Base-by-base conservation (phyloP, 2,888 invertebrate genomes). In the Alsophila aescularia region DNA sequence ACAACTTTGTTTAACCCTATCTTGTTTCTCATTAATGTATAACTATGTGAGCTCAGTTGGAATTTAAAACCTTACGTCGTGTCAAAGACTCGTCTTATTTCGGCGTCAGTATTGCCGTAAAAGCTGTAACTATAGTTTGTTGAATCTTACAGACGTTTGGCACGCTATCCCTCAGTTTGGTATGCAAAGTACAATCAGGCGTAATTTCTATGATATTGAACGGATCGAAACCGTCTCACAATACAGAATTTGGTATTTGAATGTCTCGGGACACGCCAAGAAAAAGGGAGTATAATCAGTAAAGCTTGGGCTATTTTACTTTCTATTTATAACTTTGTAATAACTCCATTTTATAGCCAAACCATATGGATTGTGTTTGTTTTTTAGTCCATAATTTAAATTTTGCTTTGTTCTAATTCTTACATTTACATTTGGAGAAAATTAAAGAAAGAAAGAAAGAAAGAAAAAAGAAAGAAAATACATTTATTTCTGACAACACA, bases 131-230 rank as follows among this genome's bases (percentile, higher is more conserved):
- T 32, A 8, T 47, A 41, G 29, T 41, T 35, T 15, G 21, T 40
- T 40, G 9, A 24, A 27, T 18, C 27, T 44, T 44, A 45, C 45
- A 34, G 52, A 24, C 41, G 2, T 36, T 42, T 16, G 21, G 29
- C 52, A 53, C 52, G 52, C 47, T 21, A 53, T 36, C 16, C 35
- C 47, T 24, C 52, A 36, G 51, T 51, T 51, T 32, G 48, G 48
- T 37, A 42, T 31, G 36, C 27, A 53, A 41, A 41, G 41, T 53
- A 53, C 47, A 53, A 53, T 53, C 47, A 53, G 36, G 35, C 16
- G 52, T 42, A 41, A 53, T 53, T 53, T 53, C 41, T 53, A 36
- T 47, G 47, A 36, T 47, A 45, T 41, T 35, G 45, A 52, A 29
- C 40, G 34, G 35, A 45, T 45, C 41, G 41, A 42, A 40, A 45